Percentiles rank a stretch among this genome's conserved stretches.
Conservation (phyloP, 37 sponge, comb jelly and placozoan genomes). For the Petrosia ficiformis region DNA sequence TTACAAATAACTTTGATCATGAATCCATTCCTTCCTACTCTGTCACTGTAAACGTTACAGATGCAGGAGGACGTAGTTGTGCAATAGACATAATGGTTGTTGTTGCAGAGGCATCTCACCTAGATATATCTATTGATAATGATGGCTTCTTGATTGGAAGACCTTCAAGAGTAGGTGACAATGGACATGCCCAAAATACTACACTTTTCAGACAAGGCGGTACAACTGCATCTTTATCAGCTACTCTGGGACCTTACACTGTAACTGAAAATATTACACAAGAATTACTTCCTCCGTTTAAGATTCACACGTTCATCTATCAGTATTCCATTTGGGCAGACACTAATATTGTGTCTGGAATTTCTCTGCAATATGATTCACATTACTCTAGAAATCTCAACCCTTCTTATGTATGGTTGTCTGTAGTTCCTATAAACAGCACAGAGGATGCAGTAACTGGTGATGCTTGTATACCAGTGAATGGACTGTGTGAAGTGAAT, state of each 20-base stretch:
- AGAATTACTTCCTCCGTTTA: conserved; percentile 10
- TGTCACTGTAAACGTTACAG: conserved; percentile 27
- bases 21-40: conserved; percentile 1
- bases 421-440: not conserved
- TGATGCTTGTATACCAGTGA: not conserved
- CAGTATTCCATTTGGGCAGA: conserved; percentile 27
- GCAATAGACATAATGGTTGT: conserved; percentile 11
- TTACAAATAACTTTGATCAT: conserved; percentile 21
- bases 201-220: conserved; percentile 7
- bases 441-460: not conserved
- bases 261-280: not conserved
- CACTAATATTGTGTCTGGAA: conserved; percentile 17
- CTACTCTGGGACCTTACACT: not conserved
- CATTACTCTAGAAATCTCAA: not conserved
- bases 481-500: conserved; percentile 29
- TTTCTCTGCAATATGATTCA: conserved; percentile 24
- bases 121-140: conserved; percentile 5
- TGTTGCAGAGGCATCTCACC: conserved; percentile 34
- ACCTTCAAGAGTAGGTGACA: not conserved
- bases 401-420: not conserved
- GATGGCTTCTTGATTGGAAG: conserved; percentile 31
- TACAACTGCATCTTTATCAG: not conserved
- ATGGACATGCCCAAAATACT: conserved; percentile 18
- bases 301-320: conserved; percentile 7
- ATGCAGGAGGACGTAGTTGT: conserved; percentile 24